These are phyloP conservation scores for Sebastes trivittatus DNA, from an alignment of 2,797 vertebrate genomes.

Conservation along the genomic window DNA sequence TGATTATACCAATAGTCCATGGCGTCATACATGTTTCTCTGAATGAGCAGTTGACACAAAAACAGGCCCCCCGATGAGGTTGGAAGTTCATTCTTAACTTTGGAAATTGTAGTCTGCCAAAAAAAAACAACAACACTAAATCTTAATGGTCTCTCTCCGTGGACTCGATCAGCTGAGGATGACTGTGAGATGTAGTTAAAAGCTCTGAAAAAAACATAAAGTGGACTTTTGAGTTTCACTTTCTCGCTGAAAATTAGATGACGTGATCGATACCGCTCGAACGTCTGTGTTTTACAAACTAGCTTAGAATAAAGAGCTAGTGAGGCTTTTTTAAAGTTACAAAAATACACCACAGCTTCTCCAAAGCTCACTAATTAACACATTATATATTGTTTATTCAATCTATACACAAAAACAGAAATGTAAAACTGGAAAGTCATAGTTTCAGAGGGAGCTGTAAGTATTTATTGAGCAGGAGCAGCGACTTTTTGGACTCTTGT, in stretches of 20 bases:
- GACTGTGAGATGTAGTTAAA: background rate
- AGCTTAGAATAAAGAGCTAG: background rate
- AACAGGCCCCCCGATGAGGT: background rate
- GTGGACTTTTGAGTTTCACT: background rate
- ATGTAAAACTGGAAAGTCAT: background rate
- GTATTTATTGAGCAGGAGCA: background rate
- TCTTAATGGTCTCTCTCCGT: background rate
- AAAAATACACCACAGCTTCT: background rate
- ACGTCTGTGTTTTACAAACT: background rate
- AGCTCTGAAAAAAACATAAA: background rate
- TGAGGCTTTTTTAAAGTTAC: background rate
- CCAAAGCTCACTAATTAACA: background rate
- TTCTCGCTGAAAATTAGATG: background rate
- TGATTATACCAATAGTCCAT: constrained; percentile 5
- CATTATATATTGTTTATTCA: background rate
- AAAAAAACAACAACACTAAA: background rate
- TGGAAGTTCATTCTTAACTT: background rate
- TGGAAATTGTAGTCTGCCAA: background rate
- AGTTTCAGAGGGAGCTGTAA: background rate
- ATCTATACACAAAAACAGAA: background rate
- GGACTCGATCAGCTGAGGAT: background rate
- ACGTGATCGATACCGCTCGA: background rate
- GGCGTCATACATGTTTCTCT: background rate
- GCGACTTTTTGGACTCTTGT: background rate
- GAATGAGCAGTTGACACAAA: constrained; percentile 2